Base-by-base conservation (phyloP, 2,888 invertebrate genomes). In the Sclerodermus sp. region DNA sequence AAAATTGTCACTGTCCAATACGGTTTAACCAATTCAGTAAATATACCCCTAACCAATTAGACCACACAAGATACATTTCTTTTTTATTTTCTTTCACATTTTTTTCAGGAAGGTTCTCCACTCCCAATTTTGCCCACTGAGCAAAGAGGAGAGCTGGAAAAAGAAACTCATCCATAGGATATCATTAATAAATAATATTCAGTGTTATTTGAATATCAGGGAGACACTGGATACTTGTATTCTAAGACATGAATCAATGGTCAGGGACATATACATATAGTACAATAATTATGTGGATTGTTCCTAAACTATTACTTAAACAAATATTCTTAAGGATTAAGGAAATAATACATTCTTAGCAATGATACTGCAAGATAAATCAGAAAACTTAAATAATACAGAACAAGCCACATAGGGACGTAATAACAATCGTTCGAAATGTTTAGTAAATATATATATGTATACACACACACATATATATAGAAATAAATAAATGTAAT, bases 111-210 rank as follows among this genome's bases (percentile, higher is more conserved):
- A 74, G 72, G 66, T 75, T 76, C 76, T 74, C 77, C 76, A 78
- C 77, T 83, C 82, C 82, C 87, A 85, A 86, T 85, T 87, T 87
- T 86, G 86, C 87, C 85, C 85, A 82, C 80, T 83, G 85, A 87
- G 89, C 89, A 90, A 90, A 90, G 90, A 90, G 90, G 89, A 90
- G 89, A 89, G 87, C 89, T 89, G 89, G 86, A 85, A 87, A 83
- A 84, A 84, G 79, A 79, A 79, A 78, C 76, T 74, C 76, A 75
- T 78, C 74, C 76, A 69, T 73, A 74, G 72, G 71, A 71, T 65
- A 66, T 71, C 64, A 67, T 74, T 68, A 73, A 69, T 71, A 64
- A 64, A 63, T 64, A 53, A 59, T 66, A 62, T 60, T 55, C 58
- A 58, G 43, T 58, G 41, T 54, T 58, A 49, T 17, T 59, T 56